These are phyloP conservation scores for Malaclemys terrapin DNA, from an alignment of 2,113 vertebrate genomes.

Conservation along the genomic window DNA sequence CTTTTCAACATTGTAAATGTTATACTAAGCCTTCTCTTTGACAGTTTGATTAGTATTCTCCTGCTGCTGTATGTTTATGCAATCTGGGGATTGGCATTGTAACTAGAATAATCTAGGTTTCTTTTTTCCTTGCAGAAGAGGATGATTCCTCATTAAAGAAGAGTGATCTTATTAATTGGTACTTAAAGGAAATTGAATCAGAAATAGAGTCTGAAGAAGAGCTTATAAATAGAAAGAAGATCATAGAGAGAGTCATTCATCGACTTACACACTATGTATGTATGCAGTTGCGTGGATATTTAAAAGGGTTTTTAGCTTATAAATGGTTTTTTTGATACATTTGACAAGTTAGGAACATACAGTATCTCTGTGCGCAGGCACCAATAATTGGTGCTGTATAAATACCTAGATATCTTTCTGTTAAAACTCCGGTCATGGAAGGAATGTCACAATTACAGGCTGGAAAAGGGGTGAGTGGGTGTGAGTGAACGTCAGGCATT, in stretches of 20 bases:
- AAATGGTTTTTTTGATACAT: neutral
- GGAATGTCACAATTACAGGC: neutral
- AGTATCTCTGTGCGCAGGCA: neutral
- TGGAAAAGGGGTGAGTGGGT: neutral
- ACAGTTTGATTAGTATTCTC: neutral
- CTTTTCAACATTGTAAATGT: neutral
- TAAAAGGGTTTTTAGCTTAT: neutral
- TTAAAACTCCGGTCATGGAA: neutral
- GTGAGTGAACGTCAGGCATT: neutral
- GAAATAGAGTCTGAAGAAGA: constrained; percentile 98
- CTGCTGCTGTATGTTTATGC: neutral
- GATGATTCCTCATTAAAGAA: constrained; percentile 91
- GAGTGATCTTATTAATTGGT: constrained; percentile 96
- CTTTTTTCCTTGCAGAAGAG: constrained; percentile 82
- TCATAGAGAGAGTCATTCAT: constrained; percentile 96
- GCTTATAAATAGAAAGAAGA: constrained; percentile 92
- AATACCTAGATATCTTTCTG: neutral
- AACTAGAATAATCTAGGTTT: neutral
- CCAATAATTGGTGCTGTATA: neutral
- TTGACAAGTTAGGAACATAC: no score
- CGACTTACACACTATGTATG: constrained; percentile 94
- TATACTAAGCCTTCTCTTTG: neutral
- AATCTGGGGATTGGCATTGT: neutral
- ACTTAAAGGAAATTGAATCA: constrained; percentile 96
- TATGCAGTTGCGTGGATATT: constrained; percentile 34